These are phyloP conservation scores for Sturnira hondurensis DNA, from an alignment of 2,113 vertebrate genomes.

Conservation along the genomic window DNA sequence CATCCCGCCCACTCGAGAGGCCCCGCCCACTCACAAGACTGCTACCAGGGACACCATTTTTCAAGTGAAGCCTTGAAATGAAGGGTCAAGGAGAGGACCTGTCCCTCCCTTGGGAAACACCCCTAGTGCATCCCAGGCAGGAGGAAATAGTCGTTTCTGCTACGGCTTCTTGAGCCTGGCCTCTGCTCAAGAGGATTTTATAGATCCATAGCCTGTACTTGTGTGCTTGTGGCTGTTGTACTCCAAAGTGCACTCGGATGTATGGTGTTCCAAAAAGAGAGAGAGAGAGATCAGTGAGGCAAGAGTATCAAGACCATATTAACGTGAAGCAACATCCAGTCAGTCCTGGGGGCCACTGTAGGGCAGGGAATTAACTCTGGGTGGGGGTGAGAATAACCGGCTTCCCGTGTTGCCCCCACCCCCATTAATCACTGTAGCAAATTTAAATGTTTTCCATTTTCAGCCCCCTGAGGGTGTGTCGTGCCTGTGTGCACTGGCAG, in stretches of 20 bases:
- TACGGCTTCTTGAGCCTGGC: neutral
- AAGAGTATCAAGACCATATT: neutral
- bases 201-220: neutral
- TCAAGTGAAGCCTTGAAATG: neutral
- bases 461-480: neutral
- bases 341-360: fast-evolving
- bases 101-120: neutral
- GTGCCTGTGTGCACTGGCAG: neutral
- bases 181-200: conserved; percentile 38
- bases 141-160: conserved; percentile 22
- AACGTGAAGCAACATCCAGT: neutral
- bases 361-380: neutral
- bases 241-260: neutral
- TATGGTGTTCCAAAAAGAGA: neutral
- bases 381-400: neutral
- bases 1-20: neutral
- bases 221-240: neutral
- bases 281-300: neutral
- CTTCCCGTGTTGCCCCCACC: neutral
- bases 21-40: neutral
- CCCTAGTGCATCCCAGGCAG: neutral
- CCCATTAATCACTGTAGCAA: neutral
- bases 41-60: neutral
- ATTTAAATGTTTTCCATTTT: neutral
- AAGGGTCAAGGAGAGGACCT: neutral